A percentile compares a stretch with the other conserved stretches of the same genome.
These are phyloP conservation scores for Drosophila prolongata DNA, from an alignment of 2,888 invertebrate species.

Conservation along the genomic window DNA sequence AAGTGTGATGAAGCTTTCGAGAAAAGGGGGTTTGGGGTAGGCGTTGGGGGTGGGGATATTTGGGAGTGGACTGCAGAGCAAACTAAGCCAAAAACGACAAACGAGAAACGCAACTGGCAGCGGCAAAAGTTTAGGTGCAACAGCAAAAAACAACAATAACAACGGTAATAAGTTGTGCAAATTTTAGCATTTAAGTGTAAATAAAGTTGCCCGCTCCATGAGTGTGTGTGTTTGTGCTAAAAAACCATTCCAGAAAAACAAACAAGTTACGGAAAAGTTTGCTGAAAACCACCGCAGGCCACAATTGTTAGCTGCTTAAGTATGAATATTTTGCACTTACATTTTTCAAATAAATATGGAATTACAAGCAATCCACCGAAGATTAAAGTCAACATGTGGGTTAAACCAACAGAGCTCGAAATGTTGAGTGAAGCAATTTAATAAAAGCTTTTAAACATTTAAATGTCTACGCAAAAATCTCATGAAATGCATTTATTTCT, in stretches of 20 bases:
- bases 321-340: constrained; percentile 38
- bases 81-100: constrained; percentile 54
- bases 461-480: neutral
- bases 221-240: constrained; percentile 27
- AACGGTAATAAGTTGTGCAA: constrained; percentile 75
- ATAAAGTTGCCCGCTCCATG: constrained; percentile 62
- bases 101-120: constrained; percentile 46
- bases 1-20: constrained; percentile 16
- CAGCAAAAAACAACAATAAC: constrained; percentile 61
- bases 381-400: constrained; percentile 30
- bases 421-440: constrained; percentile 1
- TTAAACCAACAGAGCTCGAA: constrained; percentile 8
- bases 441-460: neutral
- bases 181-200: constrained; percentile 76
- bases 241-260: constrained; percentile 38
- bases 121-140: constrained; percentile 72
- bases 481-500: no score
- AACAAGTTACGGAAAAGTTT: constrained; percentile 49
- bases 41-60: constrained; percentile 43
- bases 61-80: constrained; percentile 48
- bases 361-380: constrained; percentile 34
- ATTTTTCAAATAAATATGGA: constrained; percentile 41
- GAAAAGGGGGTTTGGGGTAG: neutral
- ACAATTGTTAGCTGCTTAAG: constrained; percentile 43
- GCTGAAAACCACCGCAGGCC: constrained; percentile 36